phyloP scores from a whole-genome alignment of 2,888 invertebrate genomes.

The Carpatolechia fugitivella region DNA sequence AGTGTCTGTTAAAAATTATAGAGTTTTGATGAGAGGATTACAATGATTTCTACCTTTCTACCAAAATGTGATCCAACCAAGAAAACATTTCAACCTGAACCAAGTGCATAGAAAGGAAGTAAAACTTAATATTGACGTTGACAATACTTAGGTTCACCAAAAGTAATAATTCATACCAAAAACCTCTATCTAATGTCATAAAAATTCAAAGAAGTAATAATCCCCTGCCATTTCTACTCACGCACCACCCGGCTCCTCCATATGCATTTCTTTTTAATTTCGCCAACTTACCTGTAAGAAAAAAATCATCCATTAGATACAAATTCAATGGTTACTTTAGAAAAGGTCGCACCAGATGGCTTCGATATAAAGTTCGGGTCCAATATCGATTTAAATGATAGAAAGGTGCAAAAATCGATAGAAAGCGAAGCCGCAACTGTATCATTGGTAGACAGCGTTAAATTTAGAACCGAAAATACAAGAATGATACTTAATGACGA shows the following conservation, averaged over 20 bases:
- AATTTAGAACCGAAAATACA: constrained; percentile 20
- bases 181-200: background rate
- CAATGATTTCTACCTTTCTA: too few relatives aligned
- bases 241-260: constrained; percentile 36
- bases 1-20: too few relatives aligned
- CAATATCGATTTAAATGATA: constrained; percentile 32
- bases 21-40: too few relatives aligned
- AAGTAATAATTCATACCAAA: background rate
- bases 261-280: constrained; percentile 39
- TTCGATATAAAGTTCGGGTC: constrained; percentile 52
- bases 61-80: too few relatives aligned
- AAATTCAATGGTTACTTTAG: constrained; percentile 49
- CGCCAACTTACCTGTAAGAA: constrained; percentile 61
- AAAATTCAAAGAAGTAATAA: constrained; percentile 10
- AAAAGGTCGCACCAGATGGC: constrained; percentile 62
- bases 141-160: too few relatives aligned
- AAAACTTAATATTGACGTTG: too few relatives aligned
- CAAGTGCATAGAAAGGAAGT: too few relatives aligned
- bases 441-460: constrained; percentile 37
- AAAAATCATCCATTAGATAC: constrained; percentile 52
- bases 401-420: constrained; percentile 61
- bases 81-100: too few relatives aligned
- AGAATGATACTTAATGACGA: constrained; percentile 19
- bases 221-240: constrained; percentile 32
- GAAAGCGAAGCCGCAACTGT: constrained; percentile 60